Base-by-base conservation (phyloP, 2,113 vertebrate species). In the Esox niger region DNA sequence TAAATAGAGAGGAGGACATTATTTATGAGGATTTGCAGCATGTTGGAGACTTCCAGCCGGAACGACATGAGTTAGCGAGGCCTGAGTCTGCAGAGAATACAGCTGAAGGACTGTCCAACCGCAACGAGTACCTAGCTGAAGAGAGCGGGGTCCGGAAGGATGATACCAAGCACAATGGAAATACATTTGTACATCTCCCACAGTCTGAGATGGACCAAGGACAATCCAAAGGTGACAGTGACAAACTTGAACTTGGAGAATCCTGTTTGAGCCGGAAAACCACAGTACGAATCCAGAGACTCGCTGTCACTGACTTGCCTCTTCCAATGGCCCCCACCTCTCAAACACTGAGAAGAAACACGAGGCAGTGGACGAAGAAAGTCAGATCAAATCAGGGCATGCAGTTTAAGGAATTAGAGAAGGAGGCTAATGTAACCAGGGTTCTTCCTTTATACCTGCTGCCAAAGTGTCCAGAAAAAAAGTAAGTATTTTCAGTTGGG, bases 231-330 rank as follows among this genome's bases (percentile, higher is more conserved):
- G n/a, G 20, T 17, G 64, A 9, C 32, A 64, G 13, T 21, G 46
- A 35, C 17, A 64, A 13, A 15, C 38, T 15, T 17, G 38, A 43
- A 43, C 38, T 43, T 17, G 58, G 30, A 9, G 52, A 66, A 64
- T 59, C 66, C 66, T 69, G 72, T 58, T 23, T 57, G 20, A 30
- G 8, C n/a, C 47, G 15, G 7, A 21, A 63, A 54, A 60, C 26
- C n/a, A 57, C 47, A 33, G 33, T 64, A 17, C n/a, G 57, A 27
- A 61, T 74, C 38, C 59, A 30, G 21, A 47, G 66, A 21, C 61
- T 68, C 21, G 31, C 43, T 17, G n/a, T 69, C 66, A 15, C 11
- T 43, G 38, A 1, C 3, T 15, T 43, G n/a, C 47, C 47, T 23
- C 47, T 52, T n/a, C 47, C n/a, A 52, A 21, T 27, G 15, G n/a